phyloP scores from a whole-genome alignment of 92 coral and sea anemone species.

The Epizoanthus ramosus region DNA sequence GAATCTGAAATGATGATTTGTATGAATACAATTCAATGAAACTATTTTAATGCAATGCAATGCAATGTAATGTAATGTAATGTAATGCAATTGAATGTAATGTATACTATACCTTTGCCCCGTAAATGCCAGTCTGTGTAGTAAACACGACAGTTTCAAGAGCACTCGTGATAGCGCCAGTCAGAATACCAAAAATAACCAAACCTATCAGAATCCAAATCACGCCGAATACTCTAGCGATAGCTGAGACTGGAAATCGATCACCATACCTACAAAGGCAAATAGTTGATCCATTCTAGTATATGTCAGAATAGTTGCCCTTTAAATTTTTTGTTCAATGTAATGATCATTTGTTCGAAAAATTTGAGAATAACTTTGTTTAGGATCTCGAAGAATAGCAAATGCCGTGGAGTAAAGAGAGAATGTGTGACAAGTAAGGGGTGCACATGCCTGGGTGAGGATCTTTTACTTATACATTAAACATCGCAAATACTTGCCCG shows the following conservation, averaged over 20 bases:
- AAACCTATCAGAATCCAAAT: conserved; percentile 53
- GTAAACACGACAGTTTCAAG: conserved; percentile 35
- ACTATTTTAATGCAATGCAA: not conserved
- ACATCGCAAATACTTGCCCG: too few species aligned
- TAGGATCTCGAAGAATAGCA: too few species aligned
- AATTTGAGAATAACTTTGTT: too few species aligned
- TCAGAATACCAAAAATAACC: conserved; percentile 43
- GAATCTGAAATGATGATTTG: not conserved
- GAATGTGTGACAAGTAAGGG: too few species aligned
- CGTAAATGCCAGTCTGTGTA: conserved; percentile 38
- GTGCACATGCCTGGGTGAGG: too few species aligned
- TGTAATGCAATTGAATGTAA: not conserved
- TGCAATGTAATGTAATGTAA: not conserved
- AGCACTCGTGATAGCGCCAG: conserved; percentile 47
- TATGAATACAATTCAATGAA: not conserved
- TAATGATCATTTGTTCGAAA: too few species aligned
- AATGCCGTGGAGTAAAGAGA: too few species aligned
- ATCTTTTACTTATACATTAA: too few species aligned
- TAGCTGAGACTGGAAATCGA: conserved; percentile 35
- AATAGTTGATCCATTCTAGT: not conserved
- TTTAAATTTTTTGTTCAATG: too few species aligned
- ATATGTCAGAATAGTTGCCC: too few species aligned
- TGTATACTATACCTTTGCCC: conserved; percentile 34
- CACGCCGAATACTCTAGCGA: conserved; percentile 47
- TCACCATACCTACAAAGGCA: conserved; percentile 55